Evolutionary conservation across 1,140 invertebrate species (phyloP), one percentile per base, ranked within the genome.

Genomic region (Atta texana): DNA sequence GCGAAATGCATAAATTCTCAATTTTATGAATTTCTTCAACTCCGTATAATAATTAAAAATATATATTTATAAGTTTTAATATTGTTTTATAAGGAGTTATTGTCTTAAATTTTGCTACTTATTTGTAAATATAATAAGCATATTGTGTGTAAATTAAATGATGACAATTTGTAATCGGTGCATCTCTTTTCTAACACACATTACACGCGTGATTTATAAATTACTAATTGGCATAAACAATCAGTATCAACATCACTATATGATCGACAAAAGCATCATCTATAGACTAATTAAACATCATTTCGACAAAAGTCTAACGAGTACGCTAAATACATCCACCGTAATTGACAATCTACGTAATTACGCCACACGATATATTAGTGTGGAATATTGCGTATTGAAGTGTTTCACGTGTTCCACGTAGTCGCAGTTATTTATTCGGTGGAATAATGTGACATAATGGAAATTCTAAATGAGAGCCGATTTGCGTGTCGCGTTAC

Each of bases 401-500:
- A 74, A 51, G 80, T 51, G 69, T 10, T 51, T 21, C 80, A 16
- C 69, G 69, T 44, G 49, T 21, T 21, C 34, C n/a, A 49, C 51
- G 53, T 12, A 53, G 55, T 12, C 71, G 24, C 7, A 59, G 53
- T 51, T 89, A 89, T 69, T 84, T 77, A 21, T 61, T 14, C 57
- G 69, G 53, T 24, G 66, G 63, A 81, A 90, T 91, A 91, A 90
- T 80, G 86, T 78, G 74, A 85, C 84, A 85, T 68, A 88, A 84
- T 86, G 86, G 81, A 88, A 85, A 85, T 78, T 77, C 69, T 59
- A 91, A 91, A 88, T 76, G 84, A 88, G 31, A 24, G 5, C 72
- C 88, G 85, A 91, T 91, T 88, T 88, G 75, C 88, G 86, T 87
- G 90, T 91, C 76, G 71, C 49, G 59, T 57, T 80, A 44, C 68